Conservation (phyloP, 2,797 vertebrate species). For the Mormyrus hasselquistii region DNA sequence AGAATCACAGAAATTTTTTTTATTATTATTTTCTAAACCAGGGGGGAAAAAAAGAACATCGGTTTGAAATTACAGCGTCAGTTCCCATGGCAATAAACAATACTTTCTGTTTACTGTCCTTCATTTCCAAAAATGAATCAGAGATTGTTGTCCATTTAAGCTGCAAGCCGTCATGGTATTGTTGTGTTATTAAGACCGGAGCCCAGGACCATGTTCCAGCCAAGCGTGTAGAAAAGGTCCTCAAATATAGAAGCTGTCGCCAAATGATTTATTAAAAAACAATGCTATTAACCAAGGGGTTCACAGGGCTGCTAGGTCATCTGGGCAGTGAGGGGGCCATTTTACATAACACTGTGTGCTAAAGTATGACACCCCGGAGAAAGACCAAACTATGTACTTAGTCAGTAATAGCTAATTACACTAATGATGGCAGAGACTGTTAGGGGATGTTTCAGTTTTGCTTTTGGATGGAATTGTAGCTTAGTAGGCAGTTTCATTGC, state of each 20-base stretch:
- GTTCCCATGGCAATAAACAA: background rate
- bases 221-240: background rate
- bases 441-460: background rate
- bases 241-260: background rate
- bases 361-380: background rate
- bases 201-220: background rate
- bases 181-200: background rate
- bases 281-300: background rate
- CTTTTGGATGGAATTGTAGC: background rate
- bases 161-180: background rate
- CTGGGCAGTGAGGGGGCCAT: background rate
- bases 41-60: background rate
- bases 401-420: background rate
- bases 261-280: conserved; percentile 11
- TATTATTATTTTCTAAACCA: background rate
- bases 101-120: background rate
- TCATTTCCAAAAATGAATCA: conserved; percentile 5
- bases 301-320: background rate
- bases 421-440: background rate
- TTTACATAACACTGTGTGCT: background rate
- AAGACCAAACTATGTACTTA: background rate
- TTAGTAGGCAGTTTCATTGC: background rate
- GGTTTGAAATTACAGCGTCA: background rate
- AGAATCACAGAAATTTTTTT: background rate
- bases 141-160: background rate